These are phyloP conservation scores for Lophotriccus pileatus DNA, from an alignment of 2,797 vertebrate species.

Conservation along the genomic window DNA sequence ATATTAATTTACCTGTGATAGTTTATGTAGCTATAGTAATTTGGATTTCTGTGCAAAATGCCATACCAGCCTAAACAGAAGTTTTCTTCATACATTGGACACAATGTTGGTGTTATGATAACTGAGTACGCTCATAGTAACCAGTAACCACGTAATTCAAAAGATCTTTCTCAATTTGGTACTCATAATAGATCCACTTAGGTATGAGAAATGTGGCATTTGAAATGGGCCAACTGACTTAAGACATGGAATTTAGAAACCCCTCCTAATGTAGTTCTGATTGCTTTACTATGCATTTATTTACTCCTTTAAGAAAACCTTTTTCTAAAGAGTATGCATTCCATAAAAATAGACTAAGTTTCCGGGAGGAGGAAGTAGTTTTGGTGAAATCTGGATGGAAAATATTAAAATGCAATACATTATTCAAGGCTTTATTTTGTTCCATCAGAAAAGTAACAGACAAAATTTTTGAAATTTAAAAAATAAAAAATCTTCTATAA, in stretches of 20 bases:
- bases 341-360: neutral
- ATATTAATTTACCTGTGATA: neutral
- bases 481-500: neutral
- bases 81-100: neutral
- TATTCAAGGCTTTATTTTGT: neutral
- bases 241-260: neutral
- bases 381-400: neutral
- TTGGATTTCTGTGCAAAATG: neutral
- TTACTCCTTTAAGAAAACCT: neutral
- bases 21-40: neutral
- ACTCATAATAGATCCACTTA: neutral
- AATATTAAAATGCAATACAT: neutral
- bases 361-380: neutral
- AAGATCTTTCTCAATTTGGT: neutral
- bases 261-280: neutral
- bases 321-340: neutral
- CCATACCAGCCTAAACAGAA: neutral
- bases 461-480: neutral
- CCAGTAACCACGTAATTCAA: neutral
- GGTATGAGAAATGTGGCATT: neutral
- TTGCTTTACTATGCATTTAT: neutral
- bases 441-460: neutral
- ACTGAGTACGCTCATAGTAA: neutral
- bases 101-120: neutral
- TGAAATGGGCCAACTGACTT: neutral